phyloP scores from a whole-genome alignment of 1,140 invertebrate genomes.

The Calephelis nemesis region DNA sequence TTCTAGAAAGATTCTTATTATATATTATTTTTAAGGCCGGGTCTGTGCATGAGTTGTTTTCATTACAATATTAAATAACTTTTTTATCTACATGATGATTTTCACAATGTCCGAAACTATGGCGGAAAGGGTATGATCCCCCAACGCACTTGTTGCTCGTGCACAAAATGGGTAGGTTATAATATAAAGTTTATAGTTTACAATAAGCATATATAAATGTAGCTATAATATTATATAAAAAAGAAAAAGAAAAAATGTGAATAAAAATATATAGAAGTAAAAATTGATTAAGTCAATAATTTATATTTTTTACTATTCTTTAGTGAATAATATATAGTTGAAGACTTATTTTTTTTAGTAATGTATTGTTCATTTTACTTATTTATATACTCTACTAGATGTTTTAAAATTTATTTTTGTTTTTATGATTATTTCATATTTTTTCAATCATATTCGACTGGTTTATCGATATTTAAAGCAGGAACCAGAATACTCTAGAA shows the following conservation, averaged over 20 bases:
- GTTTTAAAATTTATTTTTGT: too few relatives aligned
- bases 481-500: too few relatives aligned
- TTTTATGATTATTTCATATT: too few relatives aligned
- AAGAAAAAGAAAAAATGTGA: constrained; percentile 12
- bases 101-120: constrained; percentile 73
- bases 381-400: too few relatives aligned
- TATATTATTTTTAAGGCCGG: constrained; percentile 31
- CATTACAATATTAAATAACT: neutral
- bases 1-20: too few relatives aligned
- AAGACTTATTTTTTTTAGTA: too few relatives aligned
- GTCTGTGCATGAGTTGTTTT: constrained; percentile 40
- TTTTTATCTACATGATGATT: constrained; percentile 55
- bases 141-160: constrained; percentile 56
- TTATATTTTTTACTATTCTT: too few relatives aligned
- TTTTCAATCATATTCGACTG: too few relatives aligned
- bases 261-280: neutral
- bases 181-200: constrained; percentile 6
- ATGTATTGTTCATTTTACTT: too few relatives aligned
- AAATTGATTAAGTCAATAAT: neutral
- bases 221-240: constrained; percentile 10
- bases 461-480: too few relatives aligned
- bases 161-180: constrained; percentile 33
- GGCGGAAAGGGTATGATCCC: constrained; percentile 64
- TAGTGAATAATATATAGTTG: too few relatives aligned
- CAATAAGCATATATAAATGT: neutral